Conservation (phyloP, 1,140 invertebrate species). For the Amphibalanus amphitrite region DNA sequence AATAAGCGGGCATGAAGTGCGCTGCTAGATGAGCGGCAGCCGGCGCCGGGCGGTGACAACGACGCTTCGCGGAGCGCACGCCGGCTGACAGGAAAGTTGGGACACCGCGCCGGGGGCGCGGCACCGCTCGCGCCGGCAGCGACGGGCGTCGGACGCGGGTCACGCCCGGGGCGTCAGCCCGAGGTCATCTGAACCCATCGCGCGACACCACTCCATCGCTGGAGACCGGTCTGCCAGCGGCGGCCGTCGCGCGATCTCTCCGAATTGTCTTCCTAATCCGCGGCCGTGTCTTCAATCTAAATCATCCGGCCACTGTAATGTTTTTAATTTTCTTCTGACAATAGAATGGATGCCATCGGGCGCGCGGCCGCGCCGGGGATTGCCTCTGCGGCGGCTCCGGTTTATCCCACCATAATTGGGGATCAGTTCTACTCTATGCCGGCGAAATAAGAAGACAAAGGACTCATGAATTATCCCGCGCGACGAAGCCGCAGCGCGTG, state of each 20-base stretch:
- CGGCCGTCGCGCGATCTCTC: background rate
- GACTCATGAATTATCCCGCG: background rate
- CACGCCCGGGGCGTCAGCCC: too few species aligned
- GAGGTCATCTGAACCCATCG: too few species aligned
- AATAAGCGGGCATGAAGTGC: background rate
- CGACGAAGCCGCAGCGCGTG: background rate
- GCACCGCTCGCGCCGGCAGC: too few species aligned
- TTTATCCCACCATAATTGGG: background rate
- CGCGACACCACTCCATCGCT: background rate
- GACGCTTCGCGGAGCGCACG: background rate
- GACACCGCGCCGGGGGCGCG: too few species aligned
- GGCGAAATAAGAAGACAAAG: background rate
- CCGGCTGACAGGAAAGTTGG: background rate
- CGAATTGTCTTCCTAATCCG: background rate
- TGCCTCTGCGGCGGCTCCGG: background rate
- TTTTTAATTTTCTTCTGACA: conserved; percentile 2
- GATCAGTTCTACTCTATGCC: background rate
- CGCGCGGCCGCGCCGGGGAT: background rate
- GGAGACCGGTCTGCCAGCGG: too few species aligned
- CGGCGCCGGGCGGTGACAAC: background rate
- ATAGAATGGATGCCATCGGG: background rate
- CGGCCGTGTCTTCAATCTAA: conserved; percentile 1
- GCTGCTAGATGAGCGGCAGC: background rate
- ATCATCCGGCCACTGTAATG: background rate
- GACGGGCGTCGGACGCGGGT: background rate